Base-by-base conservation (phyloP, 2,113 vertebrate species). In the Gobio gobio region DNA sequence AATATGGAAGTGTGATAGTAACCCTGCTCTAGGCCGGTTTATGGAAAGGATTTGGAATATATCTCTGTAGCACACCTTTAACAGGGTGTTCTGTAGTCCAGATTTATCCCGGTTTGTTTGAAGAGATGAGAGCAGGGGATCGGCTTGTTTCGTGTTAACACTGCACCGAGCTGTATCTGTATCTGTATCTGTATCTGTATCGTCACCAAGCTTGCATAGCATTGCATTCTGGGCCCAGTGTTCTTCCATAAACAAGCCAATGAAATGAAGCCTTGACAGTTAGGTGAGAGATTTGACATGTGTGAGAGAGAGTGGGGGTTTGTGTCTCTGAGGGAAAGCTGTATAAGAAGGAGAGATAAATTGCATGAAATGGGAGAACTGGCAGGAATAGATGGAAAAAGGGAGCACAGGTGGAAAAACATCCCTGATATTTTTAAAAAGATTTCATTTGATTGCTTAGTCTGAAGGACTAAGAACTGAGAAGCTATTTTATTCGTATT, bases 271-370 rank as follows among this genome's bases (percentile, higher is more conserved):
- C 24, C 64, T 68, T 22, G 54, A 83, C 66, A 80, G 36, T 64
- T 59, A 47, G 66, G 84, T 86, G 75, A 59, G 81, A 89, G 77
- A 58, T 85, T 73, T 68, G 84, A 75, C 22, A 18, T 24, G 10
- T 29, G 29, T 29, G 29, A 5, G 49, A 36, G 78, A 49, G 1
- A 66, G 10, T 4, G 36, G 61, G n/a, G 45, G 24, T 51, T 33
- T 49, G n/a, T 3, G 43, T 81, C 43, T 81, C 36, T 66, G 45
- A 63, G 14, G 58, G 77, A 29, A n/a, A 51, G 2, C 43, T 45
- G 40, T 40, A 47, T 79, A 18, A 45, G 43, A 47, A 45, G 36
- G 18, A 81, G 43, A 68, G 16, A n/a, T 68, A 5, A 54, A 54
- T 51, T 54, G 79, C 9, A 20, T 82, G 14, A 63, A 51, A 68